Evolutionary conservation across 2,797 vertebrate genomes (phyloP).

Genomic region (Selene dorsalis): DNA sequence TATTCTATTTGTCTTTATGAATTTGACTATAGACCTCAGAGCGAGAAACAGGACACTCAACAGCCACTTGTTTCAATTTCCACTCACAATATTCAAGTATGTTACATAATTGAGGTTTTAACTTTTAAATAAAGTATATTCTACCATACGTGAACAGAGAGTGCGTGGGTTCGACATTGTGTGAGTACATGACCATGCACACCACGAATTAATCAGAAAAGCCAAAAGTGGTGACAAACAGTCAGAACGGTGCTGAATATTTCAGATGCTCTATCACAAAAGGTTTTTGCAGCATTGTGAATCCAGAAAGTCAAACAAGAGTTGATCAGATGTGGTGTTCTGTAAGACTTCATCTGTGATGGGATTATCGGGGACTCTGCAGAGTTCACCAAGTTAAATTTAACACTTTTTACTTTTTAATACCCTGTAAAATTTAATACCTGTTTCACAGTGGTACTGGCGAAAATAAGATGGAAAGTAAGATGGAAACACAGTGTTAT

Average conservation of each 20-base stretch:
- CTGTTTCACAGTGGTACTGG: not conserved
- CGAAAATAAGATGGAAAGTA: not conserved
- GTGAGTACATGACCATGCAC: not conserved
- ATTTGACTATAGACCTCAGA: slow-evolving; percentile 31
- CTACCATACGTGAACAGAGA: slow-evolving; percentile 1
- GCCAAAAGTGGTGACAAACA: not conserved
- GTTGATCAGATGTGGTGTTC: not conserved
- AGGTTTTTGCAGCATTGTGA: not conserved
- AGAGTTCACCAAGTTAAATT: not conserved
- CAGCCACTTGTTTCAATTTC: slow-evolving; percentile 47
- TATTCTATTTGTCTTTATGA: slow-evolving; percentile 46
- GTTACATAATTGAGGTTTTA: slow-evolving; percentile 39
- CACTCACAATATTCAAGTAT: slow-evolving; percentile 21
- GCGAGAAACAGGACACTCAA: slow-evolving; percentile 36
- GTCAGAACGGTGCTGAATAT: not conserved
- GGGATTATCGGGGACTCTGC: not conserved
- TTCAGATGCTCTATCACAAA: not conserved
- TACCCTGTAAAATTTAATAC: not conserved
- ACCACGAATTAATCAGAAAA: not conserved
- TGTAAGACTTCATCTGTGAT: not conserved
- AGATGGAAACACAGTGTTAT: not conserved
- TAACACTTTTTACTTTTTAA: not conserved
- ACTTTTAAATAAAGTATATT: slow-evolving; percentile 11
- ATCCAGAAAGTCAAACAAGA: not conserved
- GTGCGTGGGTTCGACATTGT: slow-evolving; percentile 3